Evolutionary conservation across 2,797 vertebrate genomes (phyloP), one percentile per base, ranked within the genome.

Genomic region (Percopsis omiscomaycus): DNA sequence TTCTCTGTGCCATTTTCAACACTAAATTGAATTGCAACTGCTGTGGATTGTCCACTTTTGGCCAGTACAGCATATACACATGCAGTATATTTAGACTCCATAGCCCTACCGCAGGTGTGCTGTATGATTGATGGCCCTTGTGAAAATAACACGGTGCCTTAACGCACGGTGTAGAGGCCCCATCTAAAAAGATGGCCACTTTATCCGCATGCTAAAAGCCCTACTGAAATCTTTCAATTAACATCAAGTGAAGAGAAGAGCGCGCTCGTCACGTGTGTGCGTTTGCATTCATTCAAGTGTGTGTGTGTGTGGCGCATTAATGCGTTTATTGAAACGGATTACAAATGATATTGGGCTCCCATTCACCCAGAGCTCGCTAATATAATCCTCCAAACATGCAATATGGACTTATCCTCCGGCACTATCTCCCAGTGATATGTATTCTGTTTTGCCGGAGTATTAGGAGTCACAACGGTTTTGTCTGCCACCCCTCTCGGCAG

Each of bases 311-410:
- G 66, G 37, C 9, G 57, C 54, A 80, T 83, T 86, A 87, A 85
- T 88, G 74, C 69, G 84, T 88, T 85, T 78, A 86, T 80, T 60
- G 64, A 74, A 79, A 74, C 0, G 87, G 86, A 87, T 89, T 89
- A 86, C 47, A 66, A 80, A 61, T 75, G 81, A 81, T 80, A 83
- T 84, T 78, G 81, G 80, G 68, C 30, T 9, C 73, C 84, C 64
- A 79, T 87, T 89, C 82, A 85, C 81, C 69, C 80, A 71, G 81
- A 87, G 88, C 81, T 77, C 65, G 30, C 77, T 82, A 87, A 88
- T 86, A 83, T 89, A 82, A 89, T 88, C 88, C 75, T 81, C 73
- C 75, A 76, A 88, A 85, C 82, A 84, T 83, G 84, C 84, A 74
- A 61, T 60, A 79, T 77, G 68, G 76, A 85, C 77, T 88, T 86